Evolutionary conservation across 2,888 invertebrate species (phyloP), one percentile per base, ranked within the genome.

Genomic region (Dryococelus australis): DNA sequence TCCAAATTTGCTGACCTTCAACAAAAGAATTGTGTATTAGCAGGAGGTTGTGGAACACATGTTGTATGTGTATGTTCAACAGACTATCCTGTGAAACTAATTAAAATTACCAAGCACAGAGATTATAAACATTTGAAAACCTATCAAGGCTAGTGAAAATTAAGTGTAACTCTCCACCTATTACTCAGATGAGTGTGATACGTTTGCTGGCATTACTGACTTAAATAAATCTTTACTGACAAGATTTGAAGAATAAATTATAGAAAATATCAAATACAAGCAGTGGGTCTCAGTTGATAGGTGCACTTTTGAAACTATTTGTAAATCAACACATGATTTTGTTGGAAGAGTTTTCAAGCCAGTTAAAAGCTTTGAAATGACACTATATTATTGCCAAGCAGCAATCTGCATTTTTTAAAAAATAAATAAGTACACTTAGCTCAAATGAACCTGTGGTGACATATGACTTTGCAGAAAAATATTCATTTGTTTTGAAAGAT

Each of bases 401-500:
- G n/a, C 85, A 80, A 80, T 80, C 26, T 80, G 53, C 28, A 24
- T 24, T 53, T 53, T 51, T 26, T 85, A 24, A 85, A 12, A 26
- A 0, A 27, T 16, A 24, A 26, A 53, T 65, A 35, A 35, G 35
- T 35, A 35, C 35, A 35, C 35, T 35, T n/a, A n/a, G 35, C 35
- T 35, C 35, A 4, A 35, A 35, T 35, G 51, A 85, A 6, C 0
- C 47, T 20, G 47, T 43, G 24, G 24, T 43, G 4, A 53, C 26
- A 20, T 51, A n/a, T 12, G 80, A 26, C 47, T 85, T 85, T 85
- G 65, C 16, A 4, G 85, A 53, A 53, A 85, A 85, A 27, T 47
- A 85, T 85, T 47, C 51, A 1, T 85, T 85, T 53, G 8, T 85
- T n/a, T n/a, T 53, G 26, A 65, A 85, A 53, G 85, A 85, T 27